Conservation (phyloP, 2,888 invertebrate species). For the Glomeris marginata region DNA sequence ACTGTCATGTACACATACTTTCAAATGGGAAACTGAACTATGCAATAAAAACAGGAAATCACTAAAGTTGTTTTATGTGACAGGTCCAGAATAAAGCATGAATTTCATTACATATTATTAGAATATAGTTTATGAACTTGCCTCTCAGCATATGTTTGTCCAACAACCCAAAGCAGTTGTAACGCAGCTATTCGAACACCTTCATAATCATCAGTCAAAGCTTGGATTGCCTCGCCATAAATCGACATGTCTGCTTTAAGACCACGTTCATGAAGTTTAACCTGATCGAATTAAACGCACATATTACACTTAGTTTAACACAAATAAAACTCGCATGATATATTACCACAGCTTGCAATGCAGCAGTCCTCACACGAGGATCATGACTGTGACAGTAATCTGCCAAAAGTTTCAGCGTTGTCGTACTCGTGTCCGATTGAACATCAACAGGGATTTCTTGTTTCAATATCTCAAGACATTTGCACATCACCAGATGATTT, state of each 20-base stretch:
- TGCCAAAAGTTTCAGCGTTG: slow-evolving; percentile 53
- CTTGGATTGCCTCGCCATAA: slow-evolving; percentile 52
- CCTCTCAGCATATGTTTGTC: slow-evolving; percentile 76
- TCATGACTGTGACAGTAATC: slow-evolving; percentile 74
- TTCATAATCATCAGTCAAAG: slow-evolving; percentile 83
- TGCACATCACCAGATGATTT: slow-evolving; percentile 62
- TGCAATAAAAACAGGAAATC: not conserved
- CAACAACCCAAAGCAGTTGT: slow-evolving; percentile 68
- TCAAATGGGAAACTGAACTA: not conserved
- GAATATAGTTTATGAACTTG: slow-evolving; percentile 31
- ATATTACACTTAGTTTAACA: not conserved
- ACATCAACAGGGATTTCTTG: slow-evolving; percentile 45
- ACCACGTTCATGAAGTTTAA: slow-evolving; percentile 60
- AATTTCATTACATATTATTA: not conserved
- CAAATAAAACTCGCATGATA: slow-evolving; percentile 2
- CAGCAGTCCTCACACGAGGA: slow-evolving; percentile 75
- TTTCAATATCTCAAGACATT: slow-evolving; percentile 64
- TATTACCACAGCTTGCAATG: slow-evolving; percentile 66
- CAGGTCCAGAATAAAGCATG: not conserved
- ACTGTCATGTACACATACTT: too few species aligned
- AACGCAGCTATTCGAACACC: slow-evolving; percentile 76
- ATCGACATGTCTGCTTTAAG: slow-evolving; percentile 54
- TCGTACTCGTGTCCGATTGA: slow-evolving; percentile 36
- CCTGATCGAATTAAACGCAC: slow-evolving; percentile 23
- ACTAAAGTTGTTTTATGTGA: too few species aligned